Percentiles rank a stretch among this genome's conserved stretches.
Conservation (phyloP, 2,113 vertebrate genomes). For the Caranx melampygus region DNA sequence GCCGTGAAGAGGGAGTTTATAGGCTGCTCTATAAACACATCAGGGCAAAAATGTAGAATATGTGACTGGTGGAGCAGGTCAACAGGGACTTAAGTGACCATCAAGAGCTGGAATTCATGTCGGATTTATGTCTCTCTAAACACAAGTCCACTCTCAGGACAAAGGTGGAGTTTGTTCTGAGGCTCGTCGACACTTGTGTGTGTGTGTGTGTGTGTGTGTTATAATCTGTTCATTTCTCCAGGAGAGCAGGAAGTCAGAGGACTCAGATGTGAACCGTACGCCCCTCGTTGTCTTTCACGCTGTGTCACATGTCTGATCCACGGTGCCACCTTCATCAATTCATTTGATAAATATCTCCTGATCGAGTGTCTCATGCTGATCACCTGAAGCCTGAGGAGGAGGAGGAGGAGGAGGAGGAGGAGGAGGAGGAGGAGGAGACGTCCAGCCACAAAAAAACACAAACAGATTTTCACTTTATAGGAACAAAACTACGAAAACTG, state of each 20-base stretch:
- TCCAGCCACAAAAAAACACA: background rate
- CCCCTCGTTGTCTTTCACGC: background rate
- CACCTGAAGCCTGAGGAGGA: background rate
- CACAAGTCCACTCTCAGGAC: conserved; percentile 60
- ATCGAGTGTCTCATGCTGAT: background rate
- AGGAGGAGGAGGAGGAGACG: background rate
- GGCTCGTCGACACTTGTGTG: conserved; percentile 17
- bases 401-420: no score
- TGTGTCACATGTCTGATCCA: background rate
- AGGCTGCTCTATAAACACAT: conserved; percentile 72
- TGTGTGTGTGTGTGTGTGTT: background rate
- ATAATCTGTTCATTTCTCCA: conserved; percentile 37
- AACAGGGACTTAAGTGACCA: conserved; percentile 61
- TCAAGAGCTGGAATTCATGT: conserved; percentile 61
- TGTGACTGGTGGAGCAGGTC: conserved; percentile 57
- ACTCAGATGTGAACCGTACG: conserved; percentile 4
- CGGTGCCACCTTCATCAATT: no score
- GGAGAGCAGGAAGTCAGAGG: conserved; percentile 39
- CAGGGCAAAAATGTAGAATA: conserved; percentile 70
- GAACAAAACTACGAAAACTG: background rate
- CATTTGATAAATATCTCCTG: background rate
- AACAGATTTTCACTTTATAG: background rate
- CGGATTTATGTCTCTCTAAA: conserved; percentile 74
- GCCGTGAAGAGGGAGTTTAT: conserved; percentile 56
- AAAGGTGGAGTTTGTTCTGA: conserved; percentile 53